phyloP scores from a whole-genome alignment of 2,888 invertebrate species.

The Sylvicola cinctus region DNA sequence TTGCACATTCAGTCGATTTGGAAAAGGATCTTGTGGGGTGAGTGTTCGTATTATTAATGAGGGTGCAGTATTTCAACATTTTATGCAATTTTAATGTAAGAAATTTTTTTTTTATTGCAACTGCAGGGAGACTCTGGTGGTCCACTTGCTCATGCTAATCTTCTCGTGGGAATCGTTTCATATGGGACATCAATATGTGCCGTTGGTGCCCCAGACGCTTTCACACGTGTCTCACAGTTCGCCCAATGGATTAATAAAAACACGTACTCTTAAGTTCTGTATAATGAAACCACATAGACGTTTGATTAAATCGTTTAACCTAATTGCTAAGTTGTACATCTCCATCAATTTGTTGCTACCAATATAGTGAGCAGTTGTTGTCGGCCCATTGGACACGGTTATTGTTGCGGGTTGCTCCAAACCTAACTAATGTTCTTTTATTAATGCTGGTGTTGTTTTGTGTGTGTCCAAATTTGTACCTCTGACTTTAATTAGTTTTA shows the following conservation, averaged over 20 bases:
- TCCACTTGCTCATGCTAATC: constrained; percentile 18
- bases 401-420: too few relatives aligned
- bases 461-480: too few relatives aligned
- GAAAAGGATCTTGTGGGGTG: constrained; percentile 18
- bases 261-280: too few relatives aligned
- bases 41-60: constrained; percentile 7
- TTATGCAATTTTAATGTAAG: constrained; percentile 4
- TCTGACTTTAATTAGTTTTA: too few relatives aligned
- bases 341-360: too few relatives aligned
- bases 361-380: too few relatives aligned
- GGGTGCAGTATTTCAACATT: background rate
- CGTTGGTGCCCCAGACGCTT: constrained; percentile 18
- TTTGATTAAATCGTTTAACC: too few relatives aligned
- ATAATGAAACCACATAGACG: too few relatives aligned
- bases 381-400: too few relatives aligned
- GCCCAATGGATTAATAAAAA: constrained; percentile 14
- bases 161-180: constrained; percentile 19
- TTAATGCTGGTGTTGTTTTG: too few relatives aligned
- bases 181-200: constrained; percentile 15
- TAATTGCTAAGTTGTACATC: too few relatives aligned
- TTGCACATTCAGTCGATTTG: constrained; percentile 15
- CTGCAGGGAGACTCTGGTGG: constrained; percentile 23
- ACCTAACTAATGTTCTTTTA: too few relatives aligned
- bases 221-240: constrained; percentile 20
- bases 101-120: background rate